Percentiles rank a stretch among this genome's conserved stretches.
These are phyloP conservation scores for Squalus acanthias DNA, from an alignment of 2,797 vertebrate species.

Conservation along the genomic window DNA sequence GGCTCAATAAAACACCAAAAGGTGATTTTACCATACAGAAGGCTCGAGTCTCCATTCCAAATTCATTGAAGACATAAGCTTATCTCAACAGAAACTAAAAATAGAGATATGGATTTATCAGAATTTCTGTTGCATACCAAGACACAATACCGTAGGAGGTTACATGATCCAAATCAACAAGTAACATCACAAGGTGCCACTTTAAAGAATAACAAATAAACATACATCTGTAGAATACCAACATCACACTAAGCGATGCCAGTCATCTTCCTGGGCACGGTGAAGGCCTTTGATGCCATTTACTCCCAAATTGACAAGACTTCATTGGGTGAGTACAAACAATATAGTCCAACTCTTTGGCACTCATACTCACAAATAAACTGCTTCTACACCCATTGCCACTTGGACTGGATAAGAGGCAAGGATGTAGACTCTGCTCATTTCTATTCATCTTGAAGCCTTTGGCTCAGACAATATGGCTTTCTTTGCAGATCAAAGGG, in stretches of 20 bases:
- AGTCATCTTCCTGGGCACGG: not conserved
- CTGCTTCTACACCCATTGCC: not conserved
- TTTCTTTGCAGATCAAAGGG: not conserved
- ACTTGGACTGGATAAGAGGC: not conserved
- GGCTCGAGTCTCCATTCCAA: not conserved
- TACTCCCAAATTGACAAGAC: not conserved
- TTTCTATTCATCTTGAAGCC: not conserved
- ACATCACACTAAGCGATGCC: not conserved
- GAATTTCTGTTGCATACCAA: not conserved
- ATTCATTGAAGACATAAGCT: not conserved
- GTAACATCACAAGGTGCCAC: not conserved
- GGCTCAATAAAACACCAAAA: not conserved
- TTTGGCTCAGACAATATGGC: not conserved
- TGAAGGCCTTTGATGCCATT: not conserved
- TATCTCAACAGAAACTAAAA: not conserved
- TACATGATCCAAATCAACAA: not conserved
- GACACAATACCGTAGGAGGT: not conserved
- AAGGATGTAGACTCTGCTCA: not conserved
- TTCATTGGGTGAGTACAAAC: not conserved
- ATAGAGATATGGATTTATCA: not conserved
- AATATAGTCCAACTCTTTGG: not conserved
- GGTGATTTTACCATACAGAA: not conserved
- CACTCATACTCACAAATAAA: not conserved
- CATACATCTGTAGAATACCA: not conserved
- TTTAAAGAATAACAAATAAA: not conserved